A percentile compares a stretch with the other conserved stretches of the same genome.
These are phyloP conservation scores for Gisinianus flammeolus DNA, from an alignment of 2,888 invertebrate genomes.

Conservation along the genomic window DNA sequence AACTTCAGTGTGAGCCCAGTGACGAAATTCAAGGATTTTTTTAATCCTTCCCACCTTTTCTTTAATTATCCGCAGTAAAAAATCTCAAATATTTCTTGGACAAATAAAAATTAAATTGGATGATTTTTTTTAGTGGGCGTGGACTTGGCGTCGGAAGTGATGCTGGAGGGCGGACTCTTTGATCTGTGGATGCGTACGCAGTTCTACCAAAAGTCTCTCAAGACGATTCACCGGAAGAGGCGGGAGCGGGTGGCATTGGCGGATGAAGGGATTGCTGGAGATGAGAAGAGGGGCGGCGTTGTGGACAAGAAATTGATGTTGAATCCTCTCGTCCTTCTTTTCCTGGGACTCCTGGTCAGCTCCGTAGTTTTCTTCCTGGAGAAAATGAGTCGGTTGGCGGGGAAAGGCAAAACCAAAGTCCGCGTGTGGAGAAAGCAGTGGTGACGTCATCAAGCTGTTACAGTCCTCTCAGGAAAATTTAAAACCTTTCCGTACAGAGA, in stretches of 20 bases:
- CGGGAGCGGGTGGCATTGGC: neutral
- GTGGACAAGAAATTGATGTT: conserved; percentile 2
- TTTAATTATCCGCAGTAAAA: neutral
- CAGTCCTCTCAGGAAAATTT: too few species aligned
- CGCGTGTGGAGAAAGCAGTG: too few species aligned
- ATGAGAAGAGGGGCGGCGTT: neutral
- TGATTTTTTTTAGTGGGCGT: conserved; percentile 1
- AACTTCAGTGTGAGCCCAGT: neutral
- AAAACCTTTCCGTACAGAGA: too few species aligned
- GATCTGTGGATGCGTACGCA: neutral
- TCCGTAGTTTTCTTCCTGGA: too few species aligned
- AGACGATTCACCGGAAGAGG: conserved; percentile 12
- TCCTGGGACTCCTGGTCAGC: too few species aligned
- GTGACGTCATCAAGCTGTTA: too few species aligned
- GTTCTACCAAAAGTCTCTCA: conserved; percentile 1
- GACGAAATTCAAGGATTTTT: too few species aligned
- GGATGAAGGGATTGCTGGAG: neutral
- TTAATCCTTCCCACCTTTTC: too few species aligned
- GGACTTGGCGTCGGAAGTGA: neutral
- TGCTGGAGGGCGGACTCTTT: conserved; percentile 6
- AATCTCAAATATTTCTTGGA: neutral
- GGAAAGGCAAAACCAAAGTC: too few species aligned
- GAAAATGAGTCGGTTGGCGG: too few species aligned
- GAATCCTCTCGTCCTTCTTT: neutral
- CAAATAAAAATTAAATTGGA: neutral